Evolutionary conservation across 2,113 vertebrate genomes (phyloP).

Genomic region (Thymallus thymallus): DNA sequence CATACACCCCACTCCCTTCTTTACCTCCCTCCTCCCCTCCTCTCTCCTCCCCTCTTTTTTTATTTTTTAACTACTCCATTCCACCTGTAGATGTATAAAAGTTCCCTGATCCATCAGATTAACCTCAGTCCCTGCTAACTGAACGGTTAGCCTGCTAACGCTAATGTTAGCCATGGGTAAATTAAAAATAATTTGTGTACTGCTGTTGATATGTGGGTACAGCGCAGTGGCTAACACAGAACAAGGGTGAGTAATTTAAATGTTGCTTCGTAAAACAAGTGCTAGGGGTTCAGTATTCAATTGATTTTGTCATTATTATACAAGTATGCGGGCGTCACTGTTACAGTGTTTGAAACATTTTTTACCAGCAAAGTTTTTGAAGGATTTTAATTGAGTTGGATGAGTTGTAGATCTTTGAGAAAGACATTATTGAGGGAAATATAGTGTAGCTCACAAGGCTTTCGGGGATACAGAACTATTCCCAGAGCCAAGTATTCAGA

Average conservation of each 20-base stretch:
- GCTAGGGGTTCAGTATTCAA: neutral
- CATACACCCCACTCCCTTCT: neutral
- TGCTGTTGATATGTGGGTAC: constrained; percentile 60
- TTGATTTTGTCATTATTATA: neutral
- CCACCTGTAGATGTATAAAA: constrained; percentile 48
- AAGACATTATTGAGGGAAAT: too few relatives aligned
- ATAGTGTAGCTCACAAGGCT: too few relatives aligned
- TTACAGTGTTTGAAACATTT: neutral
- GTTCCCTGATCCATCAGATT: neutral
- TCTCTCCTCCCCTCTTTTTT: neutral
- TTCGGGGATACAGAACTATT: too few relatives aligned
- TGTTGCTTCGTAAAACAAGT: neutral
- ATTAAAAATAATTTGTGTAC: constrained; percentile 48
- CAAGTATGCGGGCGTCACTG: neutral
- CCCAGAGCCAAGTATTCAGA: too few relatives aligned
- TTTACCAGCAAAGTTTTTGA: neutral
- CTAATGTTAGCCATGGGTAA: constrained; percentile 60
- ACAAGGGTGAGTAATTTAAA: constrained; percentile 54
- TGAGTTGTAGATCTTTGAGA: too few relatives aligned
- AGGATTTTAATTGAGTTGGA: too few relatives aligned
- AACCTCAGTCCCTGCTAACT: constrained; percentile 30
- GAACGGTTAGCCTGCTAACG: neutral
- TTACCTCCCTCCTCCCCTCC: neutral
- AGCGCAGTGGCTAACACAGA: constrained; percentile 23
- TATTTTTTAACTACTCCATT: neutral